Evolutionary conservation across 2,113 vertebrate species (phyloP).

Genomic region (rabbit (Oryctolagus cuniculus)): mOryCun1.1 NC_091451.1:13091501-13092000

Average conservation of each 20-base stretch:
- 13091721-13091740: constrained; percentile 30
- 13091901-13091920: constrained; percentile 46
- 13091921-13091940: neutral
- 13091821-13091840: constrained; percentile 6
- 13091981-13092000: constrained; percentile 6
- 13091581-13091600: constrained; percentile 16
- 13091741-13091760: constrained; percentile 14
- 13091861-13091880: constrained; percentile 16
- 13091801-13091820: constrained; percentile 20
- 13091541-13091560: neutral
- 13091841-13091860: neutral
- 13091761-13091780: neutral
- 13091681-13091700: constrained; percentile 34
- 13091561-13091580: neutral
- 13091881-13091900: constrained; percentile 48
- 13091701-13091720: neutral
- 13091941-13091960: neutral
- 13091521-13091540: constrained; percentile 1
- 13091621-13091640: neutral
- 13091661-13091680: constrained; percentile 54
- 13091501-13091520: neutral
- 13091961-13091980: neutral
- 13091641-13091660: constrained; percentile 39
- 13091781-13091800: neutral
- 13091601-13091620: neutral